Conservation (phyloP, 2,113 vertebrate species). For the Passer domesticus region DNA sequence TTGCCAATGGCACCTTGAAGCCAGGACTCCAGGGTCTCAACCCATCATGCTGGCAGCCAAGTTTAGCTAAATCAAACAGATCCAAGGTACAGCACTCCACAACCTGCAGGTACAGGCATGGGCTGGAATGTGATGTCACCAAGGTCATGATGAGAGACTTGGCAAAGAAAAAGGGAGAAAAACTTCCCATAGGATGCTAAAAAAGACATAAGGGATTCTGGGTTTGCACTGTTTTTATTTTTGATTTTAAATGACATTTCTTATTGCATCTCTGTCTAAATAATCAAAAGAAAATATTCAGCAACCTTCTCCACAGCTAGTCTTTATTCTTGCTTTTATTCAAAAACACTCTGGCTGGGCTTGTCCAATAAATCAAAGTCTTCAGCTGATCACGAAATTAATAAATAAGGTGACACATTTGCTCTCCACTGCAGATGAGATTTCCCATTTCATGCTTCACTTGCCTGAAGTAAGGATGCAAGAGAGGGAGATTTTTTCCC, state of each 20-base stretch:
- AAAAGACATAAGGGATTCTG: background rate
- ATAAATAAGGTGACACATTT: slow-evolving; percentile 65
- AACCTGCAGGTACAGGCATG: background rate
- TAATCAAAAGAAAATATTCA: background rate
- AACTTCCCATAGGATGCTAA: background rate
- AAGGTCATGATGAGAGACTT: background rate
- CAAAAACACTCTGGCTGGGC: background rate
- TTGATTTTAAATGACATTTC: background rate
- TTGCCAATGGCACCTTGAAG: background rate
- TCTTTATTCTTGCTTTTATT: background rate
- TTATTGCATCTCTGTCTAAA: background rate
- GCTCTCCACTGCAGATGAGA: slow-evolving; percentile 52
- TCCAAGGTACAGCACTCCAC: background rate
- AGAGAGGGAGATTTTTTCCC: background rate
- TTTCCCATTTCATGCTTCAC: slow-evolving; percentile 76
- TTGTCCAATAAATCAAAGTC: slow-evolving; percentile 16
- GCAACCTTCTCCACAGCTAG: background rate
- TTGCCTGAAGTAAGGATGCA: slow-evolving; percentile 50
- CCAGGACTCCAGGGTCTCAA: background rate
- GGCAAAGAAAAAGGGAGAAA: background rate
- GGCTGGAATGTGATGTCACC: background rate
- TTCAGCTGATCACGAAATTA: slow-evolving; percentile 36
- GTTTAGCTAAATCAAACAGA: background rate
- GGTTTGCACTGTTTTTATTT: background rate
- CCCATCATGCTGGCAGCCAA: background rate